Evolutionary conservation across 2,888 invertebrate species (phyloP), one percentile per base, ranked within the genome.

Genomic region (Drosophila barbarae): DNA sequence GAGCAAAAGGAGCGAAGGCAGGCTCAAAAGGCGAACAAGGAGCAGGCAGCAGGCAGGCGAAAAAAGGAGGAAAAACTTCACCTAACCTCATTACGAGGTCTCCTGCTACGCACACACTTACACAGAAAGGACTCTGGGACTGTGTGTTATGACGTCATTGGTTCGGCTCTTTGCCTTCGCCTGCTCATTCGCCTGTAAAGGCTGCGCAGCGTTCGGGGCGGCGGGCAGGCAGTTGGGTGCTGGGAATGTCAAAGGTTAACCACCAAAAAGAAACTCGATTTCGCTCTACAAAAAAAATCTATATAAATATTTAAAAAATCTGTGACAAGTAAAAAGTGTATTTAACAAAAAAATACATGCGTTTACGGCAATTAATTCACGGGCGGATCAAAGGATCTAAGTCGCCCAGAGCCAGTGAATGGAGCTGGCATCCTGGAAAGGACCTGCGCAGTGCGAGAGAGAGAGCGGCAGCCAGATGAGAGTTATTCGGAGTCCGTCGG

Each of bases 101-200:
- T 44, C 41, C 38, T 47, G 46, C 49, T 44, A 66, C 50, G 66
- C 53, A 54, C 54, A 49, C 35, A 49, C 46, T 23, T 23, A 44
- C 26, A 44, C 10, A 44, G 12, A 34, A 4, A 1, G 26, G 26
- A 49, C 47, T 32, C 47, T 13, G 4, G 35, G 28, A 50, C 39
- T 69, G 71, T 46, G 46, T 5, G 46, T 69, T 69, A 76, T 84
- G 84, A 84, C 84, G 84, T 84, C 84, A 84, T 85, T 84, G 86
- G 86, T 84, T 75, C 61, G 56, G 74, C 72, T 72, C 36, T 80
- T 51, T 64, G 71, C 73, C 72, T 81, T 79, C 28, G 30, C 53
- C 55, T 38, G 73, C 77, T 71, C 76, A 55, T 80, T 78, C 84
- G 84, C 58, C 44, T 47, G 52, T 36, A 65, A 69, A 75, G 41